Evolutionary conservation across 2,888 invertebrate species (phyloP), one percentile per base, ranked within the genome.

Genomic region (Dicranocentrus wangi): DNA sequence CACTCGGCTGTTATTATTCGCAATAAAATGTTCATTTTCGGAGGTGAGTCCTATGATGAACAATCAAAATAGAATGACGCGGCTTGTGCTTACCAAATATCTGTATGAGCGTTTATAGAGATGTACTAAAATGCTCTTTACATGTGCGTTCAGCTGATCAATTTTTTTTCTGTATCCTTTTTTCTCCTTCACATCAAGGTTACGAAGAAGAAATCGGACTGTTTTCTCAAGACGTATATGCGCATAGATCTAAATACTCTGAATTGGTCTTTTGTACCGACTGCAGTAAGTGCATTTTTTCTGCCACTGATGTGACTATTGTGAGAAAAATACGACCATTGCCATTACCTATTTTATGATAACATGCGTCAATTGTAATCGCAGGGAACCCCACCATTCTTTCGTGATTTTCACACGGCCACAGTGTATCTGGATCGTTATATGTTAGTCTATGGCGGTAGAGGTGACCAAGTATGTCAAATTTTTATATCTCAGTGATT

Each of bases 401-500:
- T 94, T 88, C 90, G 96, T 81, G 97, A 97, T 89, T 97, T 97
- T 88, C 97, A 97, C 89, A 94, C 97, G 1, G 94, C 96, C 0
- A 93, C 94, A 1, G 92, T 93, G 25, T 91, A 95, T 82, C 92
- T 92, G 60, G 91, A 93, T 86, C 91, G 91, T 85, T 86, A 85
- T 42, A 97, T 97, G 94, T 96, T 94, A 87, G 91, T 97, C 66
- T 97, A 95, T 90, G 97, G 97, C 8, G 97, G 97, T 0, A 90
- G 97, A 68, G 94, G 95, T 76, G 95, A 95, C 87, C 89, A 32
- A 32, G 32, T 32, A 32, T 32, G 32, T n/a, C n/a, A n/a, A n/a
- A n/a, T n/a, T n/a, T n/a, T n/a, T n/a, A n/a, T n/a, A n/a, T n/a
- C n/a, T n/a, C n/a, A n/a, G 32, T 10, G 32, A 32, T 32, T 7